phyloP scores from a whole-genome alignment of 2,113 vertebrate genomes.

The Struthio camelus region DNA sequence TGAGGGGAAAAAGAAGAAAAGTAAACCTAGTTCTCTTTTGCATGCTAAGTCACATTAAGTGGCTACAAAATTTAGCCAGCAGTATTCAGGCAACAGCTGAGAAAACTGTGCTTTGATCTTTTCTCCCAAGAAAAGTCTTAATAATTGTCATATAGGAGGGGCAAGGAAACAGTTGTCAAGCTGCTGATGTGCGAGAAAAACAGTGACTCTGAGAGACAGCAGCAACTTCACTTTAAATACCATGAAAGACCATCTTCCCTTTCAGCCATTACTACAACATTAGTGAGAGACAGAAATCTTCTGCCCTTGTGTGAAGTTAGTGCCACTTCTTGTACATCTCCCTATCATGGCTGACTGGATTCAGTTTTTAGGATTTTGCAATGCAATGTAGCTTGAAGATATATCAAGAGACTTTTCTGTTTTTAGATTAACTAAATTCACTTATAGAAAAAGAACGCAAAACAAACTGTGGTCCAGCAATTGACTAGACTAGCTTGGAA shows the following conservation, averaged over 20 bases:
- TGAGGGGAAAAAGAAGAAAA: background rate
- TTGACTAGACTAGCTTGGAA: background rate
- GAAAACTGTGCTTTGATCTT: background rate
- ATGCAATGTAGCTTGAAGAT: background rate
- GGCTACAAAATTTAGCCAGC: background rate
- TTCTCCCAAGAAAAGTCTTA: conserved; percentile 4
- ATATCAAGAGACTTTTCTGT: background rate
- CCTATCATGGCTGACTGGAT: background rate
- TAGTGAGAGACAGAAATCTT: background rate
- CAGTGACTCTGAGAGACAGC: background rate
- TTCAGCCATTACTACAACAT: background rate
- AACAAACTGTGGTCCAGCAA: background rate
- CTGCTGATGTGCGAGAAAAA: conserved; percentile 15
- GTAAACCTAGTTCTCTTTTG: background rate
- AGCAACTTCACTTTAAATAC: conserved; percentile 27
- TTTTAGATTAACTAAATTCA: background rate
- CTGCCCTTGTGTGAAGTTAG: background rate
- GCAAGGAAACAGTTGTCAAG: conserved; percentile 4
- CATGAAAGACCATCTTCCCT: background rate
- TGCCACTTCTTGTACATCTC: background rate
- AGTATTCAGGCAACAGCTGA: background rate
- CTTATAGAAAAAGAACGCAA: background rate
- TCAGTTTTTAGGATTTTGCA: background rate
- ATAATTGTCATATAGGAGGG: conserved; percentile 32
- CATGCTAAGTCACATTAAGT: background rate